These are phyloP conservation scores for Heliconius sara DNA, from an alignment of 2,888 invertebrate genomes.

Conservation along the genomic window DNA sequence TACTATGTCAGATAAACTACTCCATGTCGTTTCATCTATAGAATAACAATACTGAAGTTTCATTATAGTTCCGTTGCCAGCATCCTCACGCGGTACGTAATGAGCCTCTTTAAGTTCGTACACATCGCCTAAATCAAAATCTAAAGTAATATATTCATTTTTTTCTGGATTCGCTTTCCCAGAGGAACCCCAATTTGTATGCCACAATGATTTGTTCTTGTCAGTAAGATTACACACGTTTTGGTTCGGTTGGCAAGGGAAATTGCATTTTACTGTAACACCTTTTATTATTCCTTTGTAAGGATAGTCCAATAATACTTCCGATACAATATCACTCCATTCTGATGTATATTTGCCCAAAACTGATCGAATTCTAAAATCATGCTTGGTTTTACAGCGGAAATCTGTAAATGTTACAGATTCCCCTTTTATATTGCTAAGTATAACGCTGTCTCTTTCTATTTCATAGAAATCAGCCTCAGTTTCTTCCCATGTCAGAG, in stretches of 20 bases:
- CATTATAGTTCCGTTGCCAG: constrained; percentile 69
- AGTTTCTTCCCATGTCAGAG: constrained; percentile 61
- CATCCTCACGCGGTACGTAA: constrained; percentile 67
- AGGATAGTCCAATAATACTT: constrained; percentile 60
- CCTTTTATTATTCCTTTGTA: constrained; percentile 52
- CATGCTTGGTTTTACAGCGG: constrained; percentile 58
- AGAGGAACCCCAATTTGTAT: constrained; percentile 51
- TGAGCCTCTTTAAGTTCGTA: constrained; percentile 61
- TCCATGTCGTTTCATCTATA: constrained; percentile 61
- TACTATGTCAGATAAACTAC: constrained; percentile 54
- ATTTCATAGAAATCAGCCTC: constrained; percentile 66
- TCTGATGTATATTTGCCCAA: constrained; percentile 60
- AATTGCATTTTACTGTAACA: constrained; percentile 53
- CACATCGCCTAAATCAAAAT: constrained; percentile 53
- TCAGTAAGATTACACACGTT: constrained; percentile 52
- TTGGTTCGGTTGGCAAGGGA: constrained; percentile 54
- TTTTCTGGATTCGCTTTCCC: constrained; percentile 45
- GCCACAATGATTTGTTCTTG: constrained; percentile 51
- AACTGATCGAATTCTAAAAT: constrained; percentile 66
- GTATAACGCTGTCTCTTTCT: constrained; percentile 66
- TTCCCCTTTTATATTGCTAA: constrained; percentile 61
- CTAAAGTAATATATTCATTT: constrained; percentile 47
- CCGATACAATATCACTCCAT: constrained; percentile 66
- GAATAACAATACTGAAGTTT: constrained; percentile 63
- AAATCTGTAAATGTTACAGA: constrained; percentile 62